Conservation (phyloP, 2,888 invertebrate genomes). For the Athalia rosae region DNA sequence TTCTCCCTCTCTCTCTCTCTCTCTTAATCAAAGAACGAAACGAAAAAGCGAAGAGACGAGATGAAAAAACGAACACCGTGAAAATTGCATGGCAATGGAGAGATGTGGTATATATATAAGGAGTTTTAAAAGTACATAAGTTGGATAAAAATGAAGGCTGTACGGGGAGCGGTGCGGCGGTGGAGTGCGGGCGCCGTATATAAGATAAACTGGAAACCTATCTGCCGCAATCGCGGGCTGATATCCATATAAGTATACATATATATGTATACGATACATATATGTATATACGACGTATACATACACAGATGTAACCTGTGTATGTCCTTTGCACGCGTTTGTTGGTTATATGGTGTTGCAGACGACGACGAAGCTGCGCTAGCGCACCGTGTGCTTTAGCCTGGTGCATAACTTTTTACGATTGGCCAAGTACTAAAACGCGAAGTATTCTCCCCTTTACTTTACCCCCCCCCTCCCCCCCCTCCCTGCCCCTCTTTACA, state of each 20-base stretch:
- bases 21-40: too few relatives aligned
- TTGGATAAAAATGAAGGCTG: not conserved
- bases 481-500: not conserved
- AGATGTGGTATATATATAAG: too few relatives aligned
- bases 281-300: too few relatives aligned
- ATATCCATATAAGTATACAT: not conserved
- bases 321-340: too few relatives aligned
- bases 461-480: not conserved
- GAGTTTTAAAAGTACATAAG: not conserved
- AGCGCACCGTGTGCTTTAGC: slow-evolving; percentile 49
- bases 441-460: slow-evolving; percentile 15
- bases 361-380: not conserved
- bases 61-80: too few relatives aligned
- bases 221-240: not conserved
- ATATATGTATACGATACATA: not conserved
- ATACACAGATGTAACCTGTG: too few relatives aligned
- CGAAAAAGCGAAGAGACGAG: too few relatives aligned
- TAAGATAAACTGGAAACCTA: slow-evolving; percentile 25
- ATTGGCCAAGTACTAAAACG: slow-evolving; percentile 51
- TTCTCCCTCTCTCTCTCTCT: too few relatives aligned
- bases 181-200: not conserved
- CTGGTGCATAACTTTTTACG: slow-evolving; percentile 55
- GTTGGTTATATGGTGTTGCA: not conserved
- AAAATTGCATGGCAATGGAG: too few relatives aligned
- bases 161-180: not conserved